These are phyloP conservation scores for Orycteropus afer DNA, from an alignment of 2,113 vertebrate genomes.

Conservation along the genomic window DNA sequence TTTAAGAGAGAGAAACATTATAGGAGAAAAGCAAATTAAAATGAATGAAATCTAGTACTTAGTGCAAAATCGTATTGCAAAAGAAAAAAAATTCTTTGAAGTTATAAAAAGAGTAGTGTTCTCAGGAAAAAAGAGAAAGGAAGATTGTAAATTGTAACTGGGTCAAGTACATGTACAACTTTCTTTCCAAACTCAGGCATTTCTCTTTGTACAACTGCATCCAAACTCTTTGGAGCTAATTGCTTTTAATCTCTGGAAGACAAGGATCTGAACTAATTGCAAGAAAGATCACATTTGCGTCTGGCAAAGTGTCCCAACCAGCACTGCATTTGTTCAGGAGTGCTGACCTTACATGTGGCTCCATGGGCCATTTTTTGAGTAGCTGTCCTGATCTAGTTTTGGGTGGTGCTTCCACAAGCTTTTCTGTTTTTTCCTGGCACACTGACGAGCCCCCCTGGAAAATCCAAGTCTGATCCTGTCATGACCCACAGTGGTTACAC, in stretches of 20 bases:
- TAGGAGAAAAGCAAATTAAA: not conserved
- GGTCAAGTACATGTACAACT: not conserved
- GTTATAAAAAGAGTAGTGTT: not conserved
- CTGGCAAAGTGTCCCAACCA: accelerated
- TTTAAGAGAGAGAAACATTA: not conserved
- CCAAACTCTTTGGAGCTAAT: not conserved
- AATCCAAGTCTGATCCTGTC: not conserved
- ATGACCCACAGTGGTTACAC: accelerated
- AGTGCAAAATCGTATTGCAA: not conserved
- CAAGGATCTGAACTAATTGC: conserved; percentile 54
- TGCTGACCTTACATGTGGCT: conserved; percentile 63
- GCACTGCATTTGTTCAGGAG: conserved; percentile 48
- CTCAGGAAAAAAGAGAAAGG: not conserved
- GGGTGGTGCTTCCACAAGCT: not conserved
- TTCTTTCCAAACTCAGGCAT: not conserved
- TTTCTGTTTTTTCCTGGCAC: not conserved
- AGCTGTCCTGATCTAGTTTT: not conserved
- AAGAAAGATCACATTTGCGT: not conserved
- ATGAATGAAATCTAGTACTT: conserved; percentile 3
- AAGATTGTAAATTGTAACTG: not conserved
- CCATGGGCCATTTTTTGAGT: not conserved
- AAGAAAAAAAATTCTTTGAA: not conserved
- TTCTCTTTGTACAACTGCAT: not conserved
- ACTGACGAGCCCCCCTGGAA: not conserved
- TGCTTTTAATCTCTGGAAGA: conserved; percentile 42